A percentile compares a stretch with the other conserved stretches of the same genome.
Conservation (phyloP, 2,113 vertebrate genomes). For the Amblyornis subalaris region DNA sequence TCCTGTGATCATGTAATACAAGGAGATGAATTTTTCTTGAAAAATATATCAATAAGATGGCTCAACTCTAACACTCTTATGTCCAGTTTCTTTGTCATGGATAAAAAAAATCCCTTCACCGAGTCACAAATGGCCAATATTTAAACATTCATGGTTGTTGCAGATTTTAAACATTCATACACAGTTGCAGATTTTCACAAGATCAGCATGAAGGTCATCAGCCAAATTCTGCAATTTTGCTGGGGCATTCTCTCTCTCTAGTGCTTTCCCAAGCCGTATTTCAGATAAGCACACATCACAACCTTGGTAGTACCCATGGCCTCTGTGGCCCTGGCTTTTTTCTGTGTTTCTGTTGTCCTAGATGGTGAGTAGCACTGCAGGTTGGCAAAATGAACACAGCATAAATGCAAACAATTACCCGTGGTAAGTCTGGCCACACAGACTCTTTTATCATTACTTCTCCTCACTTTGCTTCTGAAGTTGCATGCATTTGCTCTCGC, state of each 20-base stretch:
- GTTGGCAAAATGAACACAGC: background rate
- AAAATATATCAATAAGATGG: background rate
- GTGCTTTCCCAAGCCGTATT: background rate
- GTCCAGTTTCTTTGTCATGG: background rate
- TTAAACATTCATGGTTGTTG: background rate
- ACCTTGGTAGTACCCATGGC: background rate
- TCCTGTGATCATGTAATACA: background rate
- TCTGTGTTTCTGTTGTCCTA: background rate
- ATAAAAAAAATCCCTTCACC: background rate
- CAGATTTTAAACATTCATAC: background rate
- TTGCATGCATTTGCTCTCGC: background rate
- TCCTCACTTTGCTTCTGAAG: background rate
- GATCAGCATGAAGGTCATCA: fast-evolving
- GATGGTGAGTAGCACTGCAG: background rate
- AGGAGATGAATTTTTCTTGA: background rate
- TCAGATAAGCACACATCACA: background rate
- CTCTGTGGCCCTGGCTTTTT: background rate
- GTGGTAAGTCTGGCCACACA: background rate
- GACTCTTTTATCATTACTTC: background rate
- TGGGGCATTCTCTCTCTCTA: background rate
- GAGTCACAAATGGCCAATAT: background rate
- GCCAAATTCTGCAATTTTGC: background rate
- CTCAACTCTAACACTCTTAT: background rate
- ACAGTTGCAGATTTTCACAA: background rate
- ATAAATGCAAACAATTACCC: background rate